Evolutionary conservation across 2,797 vertebrate genomes (phyloP).

Genomic region (Podarcis lilfordi): DNA sequence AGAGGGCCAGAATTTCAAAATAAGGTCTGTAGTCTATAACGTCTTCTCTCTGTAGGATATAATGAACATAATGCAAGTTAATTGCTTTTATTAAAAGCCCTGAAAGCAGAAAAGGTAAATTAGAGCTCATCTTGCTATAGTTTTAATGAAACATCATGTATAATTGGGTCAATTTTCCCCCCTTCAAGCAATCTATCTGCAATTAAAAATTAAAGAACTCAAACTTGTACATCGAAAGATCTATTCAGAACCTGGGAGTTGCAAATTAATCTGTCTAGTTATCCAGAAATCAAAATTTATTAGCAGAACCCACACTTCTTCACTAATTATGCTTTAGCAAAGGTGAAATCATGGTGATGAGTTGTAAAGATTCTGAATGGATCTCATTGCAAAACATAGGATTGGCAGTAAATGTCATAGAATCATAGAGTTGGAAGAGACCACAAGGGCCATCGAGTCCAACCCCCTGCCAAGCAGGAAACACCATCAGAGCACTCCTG

Average conservation of each 20-base stretch:
- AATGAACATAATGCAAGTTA: constrained; percentile 36
- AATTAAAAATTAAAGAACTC: constrained; percentile 56
- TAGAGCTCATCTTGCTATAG: constrained; percentile 30
- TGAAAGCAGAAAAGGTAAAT: constrained; percentile 19
- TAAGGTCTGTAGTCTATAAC: background rate
- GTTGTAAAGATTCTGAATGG: constrained; percentile 15
- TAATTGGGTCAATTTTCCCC: constrained; percentile 52
- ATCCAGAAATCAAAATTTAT: constrained; percentile 52
- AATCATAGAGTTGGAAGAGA: too few relatives aligned
- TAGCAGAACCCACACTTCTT: constrained; percentile 41
- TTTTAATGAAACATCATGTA: constrained; percentile 44
- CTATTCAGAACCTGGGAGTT: constrained; percentile 42
- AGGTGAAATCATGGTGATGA: constrained; percentile 42
- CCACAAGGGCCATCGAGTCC: too few relatives aligned
- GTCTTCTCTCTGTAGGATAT: constrained; percentile 1
- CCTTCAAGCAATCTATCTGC: constrained; percentile 44
- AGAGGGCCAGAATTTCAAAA: constrained; percentile 7
- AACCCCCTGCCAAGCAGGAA: too few relatives aligned
- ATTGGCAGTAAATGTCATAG: background rate
- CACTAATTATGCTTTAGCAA: constrained; percentile 35
- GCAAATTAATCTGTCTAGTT: constrained; percentile 52
- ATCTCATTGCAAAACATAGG: constrained; percentile 3
- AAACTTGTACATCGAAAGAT: constrained; percentile 24
- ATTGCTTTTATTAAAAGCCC: constrained; percentile 40
- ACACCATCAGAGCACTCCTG: too few relatives aligned